Evolutionary conservation across 92 coral and sea anemone genomes (phyloP).

Genomic region (Chrysogorgia sp.): DNA sequence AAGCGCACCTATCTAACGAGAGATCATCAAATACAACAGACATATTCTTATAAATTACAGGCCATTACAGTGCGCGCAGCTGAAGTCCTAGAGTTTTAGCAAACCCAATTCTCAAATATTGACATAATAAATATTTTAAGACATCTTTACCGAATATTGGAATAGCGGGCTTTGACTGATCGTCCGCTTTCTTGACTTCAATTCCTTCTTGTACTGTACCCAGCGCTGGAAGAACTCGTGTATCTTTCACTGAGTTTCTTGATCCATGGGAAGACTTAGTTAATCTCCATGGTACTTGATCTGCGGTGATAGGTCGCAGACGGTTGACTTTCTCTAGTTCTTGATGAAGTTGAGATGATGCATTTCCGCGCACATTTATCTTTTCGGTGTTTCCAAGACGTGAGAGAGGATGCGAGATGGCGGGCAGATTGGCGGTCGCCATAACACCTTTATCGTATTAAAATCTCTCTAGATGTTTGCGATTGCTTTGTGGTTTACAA

Average conservation of each 20-base stretch:
- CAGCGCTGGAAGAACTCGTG: slow-evolving; percentile 58
- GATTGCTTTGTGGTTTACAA: neutral
- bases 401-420: slow-evolving; percentile 83
- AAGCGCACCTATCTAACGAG: too few relatives aligned
- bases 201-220: slow-evolving; percentile 94
- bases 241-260: slow-evolving; percentile 50
- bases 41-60: too few relatives aligned
- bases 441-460: slow-evolving; percentile 25
- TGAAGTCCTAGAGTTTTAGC: neutral
- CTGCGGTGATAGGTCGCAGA: slow-evolving; percentile 93
- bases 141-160: slow-evolving; percentile 88
- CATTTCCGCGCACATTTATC: slow-evolving; percentile 84
- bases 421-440: slow-evolving; percentile 96
- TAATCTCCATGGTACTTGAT: slow-evolving; percentile 97
- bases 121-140: slow-evolving; percentile 80
- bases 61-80: too few relatives aligned
- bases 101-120: neutral
- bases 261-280: slow-evolving; percentile 74
- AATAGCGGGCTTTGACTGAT: slow-evolving; percentile 80
- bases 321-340: slow-evolving; percentile 72
- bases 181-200: slow-evolving; percentile 88
- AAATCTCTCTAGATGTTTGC: neutral
- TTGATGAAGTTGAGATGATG: slow-evolving; percentile 76
- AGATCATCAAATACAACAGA: too few relatives aligned
- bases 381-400: slow-evolving; percentile 75